Base-by-base conservation (phyloP, 2,797 vertebrate species). In the Phrynocephalus guinanensis region DNA sequence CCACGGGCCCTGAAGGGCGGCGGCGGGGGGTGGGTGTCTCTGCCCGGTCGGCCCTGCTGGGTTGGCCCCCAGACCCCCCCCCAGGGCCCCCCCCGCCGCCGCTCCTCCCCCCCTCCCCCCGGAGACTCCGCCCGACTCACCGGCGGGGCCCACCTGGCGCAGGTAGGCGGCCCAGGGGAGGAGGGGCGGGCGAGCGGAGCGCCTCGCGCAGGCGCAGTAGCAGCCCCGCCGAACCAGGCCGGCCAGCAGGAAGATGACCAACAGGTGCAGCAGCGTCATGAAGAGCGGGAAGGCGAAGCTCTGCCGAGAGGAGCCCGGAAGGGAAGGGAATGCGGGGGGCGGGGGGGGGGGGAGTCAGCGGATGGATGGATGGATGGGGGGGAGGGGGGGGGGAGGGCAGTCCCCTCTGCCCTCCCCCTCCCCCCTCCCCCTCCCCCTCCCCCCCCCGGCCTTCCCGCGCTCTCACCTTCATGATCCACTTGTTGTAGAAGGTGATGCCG, bases 401-500 rank as follows among this genome's bases (percentile, higher is more conserved):
- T n/a, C n/a, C n/a, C n/a, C n/a, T n/a, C n/a, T n/a, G n/a, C n/a
- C n/a, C n/a, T n/a, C n/a, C n/a, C 50, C 7, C 68, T 26, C 9
- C 48, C 5, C 30, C 9, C 48, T 0, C 5, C 30, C 24, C 56
- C 38, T 3, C 1, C 1, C 44, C 81, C 15, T 1, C 8, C 13
- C 50, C 1, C 24, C 33, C 3, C 24, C 3, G 13, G 0, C 6
- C 18, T 33, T 5, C 3, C 13, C 66, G n/a, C 26, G 1, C 0
- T 0, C 30, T 68, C 93, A 98, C 98, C 97, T 97, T 98, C 92
- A 98, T 98, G 13, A 99, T 97, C 99, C 98, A 98, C 94, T 99
- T 99, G 97, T 98, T 99, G 94, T 99, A 99, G 97, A 99, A 98
- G 48, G 98, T 98, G 96, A 99, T 98, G 86, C 98, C 98, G 30